Percentiles rank a stretch among this genome's conserved stretches.
phyloP scores from a whole-genome alignment of 1,140 invertebrate genomes.

The Eumaeus atala region DNA sequence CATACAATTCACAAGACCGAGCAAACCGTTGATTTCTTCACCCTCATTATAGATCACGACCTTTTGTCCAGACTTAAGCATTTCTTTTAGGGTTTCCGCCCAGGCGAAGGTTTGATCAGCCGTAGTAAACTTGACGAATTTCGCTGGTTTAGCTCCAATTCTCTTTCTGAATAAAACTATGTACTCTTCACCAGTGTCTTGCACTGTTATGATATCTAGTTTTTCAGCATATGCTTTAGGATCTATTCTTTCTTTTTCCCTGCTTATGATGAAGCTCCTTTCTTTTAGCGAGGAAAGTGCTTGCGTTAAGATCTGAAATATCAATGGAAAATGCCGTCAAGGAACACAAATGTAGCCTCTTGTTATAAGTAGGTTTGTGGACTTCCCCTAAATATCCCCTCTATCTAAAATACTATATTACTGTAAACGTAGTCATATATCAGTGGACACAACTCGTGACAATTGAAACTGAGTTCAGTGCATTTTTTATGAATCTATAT shows the following conservation, averaged over 20 bases:
- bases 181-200: slow-evolving; percentile 60
- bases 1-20: slow-evolving; percentile 89
- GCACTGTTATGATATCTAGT: slow-evolving; percentile 59
- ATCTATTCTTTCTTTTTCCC: slow-evolving; percentile 58
- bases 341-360: too few relatives aligned
- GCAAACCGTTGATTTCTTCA: slow-evolving; percentile 82
- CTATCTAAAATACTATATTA: too few relatives aligned
- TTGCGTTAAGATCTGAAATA: slow-evolving; percentile 54
- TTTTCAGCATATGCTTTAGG: slow-evolving; percentile 43
- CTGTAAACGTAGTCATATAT: too few relatives aligned
- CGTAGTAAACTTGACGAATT: slow-evolving; percentile 52
- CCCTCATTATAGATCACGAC: slow-evolving; percentile 77
- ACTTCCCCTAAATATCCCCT: too few relatives aligned
- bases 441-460: too few relatives aligned
- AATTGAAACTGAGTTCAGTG: too few relatives aligned
- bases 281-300: slow-evolving; percentile 54
- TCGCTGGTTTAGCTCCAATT: slow-evolving; percentile 55
- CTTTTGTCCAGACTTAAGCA: slow-evolving; percentile 72
- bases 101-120: slow-evolving; percentile 51
- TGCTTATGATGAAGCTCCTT: slow-evolving; percentile 70
- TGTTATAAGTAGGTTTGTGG: too few relatives aligned
- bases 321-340: background rate
- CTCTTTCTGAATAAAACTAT: slow-evolving; percentile 61
- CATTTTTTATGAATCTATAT: too few relatives aligned
- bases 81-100: slow-evolving; percentile 71